A percentile compares a stretch with the other conserved stretches of the same genome.
Conservation (phyloP, 2,888 invertebrate genomes). For the Osmoderma eremita region DNA sequence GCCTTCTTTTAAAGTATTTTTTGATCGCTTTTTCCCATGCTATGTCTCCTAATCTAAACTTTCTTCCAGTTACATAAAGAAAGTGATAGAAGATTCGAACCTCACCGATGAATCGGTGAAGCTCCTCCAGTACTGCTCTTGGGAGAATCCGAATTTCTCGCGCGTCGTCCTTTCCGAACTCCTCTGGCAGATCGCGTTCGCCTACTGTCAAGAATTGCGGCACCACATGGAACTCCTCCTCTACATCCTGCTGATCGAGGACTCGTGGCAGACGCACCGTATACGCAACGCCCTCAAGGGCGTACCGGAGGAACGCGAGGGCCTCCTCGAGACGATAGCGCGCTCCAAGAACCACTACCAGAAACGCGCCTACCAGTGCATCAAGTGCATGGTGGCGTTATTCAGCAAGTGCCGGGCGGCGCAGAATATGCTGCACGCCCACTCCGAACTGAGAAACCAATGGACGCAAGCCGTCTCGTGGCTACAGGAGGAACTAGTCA, state of each 20-base stretch:
- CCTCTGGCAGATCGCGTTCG: constrained; percentile 89
- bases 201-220: constrained; percentile 93
- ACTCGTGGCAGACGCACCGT: constrained; percentile 95
- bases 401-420: constrained; percentile 88
- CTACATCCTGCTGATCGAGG: constrained; percentile 88
- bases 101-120: constrained; percentile 91
- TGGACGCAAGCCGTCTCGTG: constrained; percentile 92
- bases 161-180: constrained; percentile 88
- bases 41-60: no score
- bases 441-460: constrained; percentile 82
- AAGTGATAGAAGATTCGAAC: constrained; percentile 93
- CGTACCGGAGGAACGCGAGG: constrained; percentile 87
- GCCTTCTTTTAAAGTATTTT: no score
- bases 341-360: constrained; percentile 95
- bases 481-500: constrained; percentile 94
- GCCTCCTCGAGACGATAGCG: constrained; percentile 91
- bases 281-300: constrained; percentile 94
- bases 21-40: no score
- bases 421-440: constrained; percentile 80
- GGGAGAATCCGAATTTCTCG: constrained; percentile 97
- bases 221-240: constrained; percentile 91
- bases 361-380: constrained; percentile 96
- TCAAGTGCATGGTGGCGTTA: constrained; percentile 92
- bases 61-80: constrained; percentile 83
- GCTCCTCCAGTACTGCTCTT: constrained; percentile 91